phyloP scores from a whole-genome alignment of 2,888 invertebrate genomes.

The Vesta saturnalis region DNA sequence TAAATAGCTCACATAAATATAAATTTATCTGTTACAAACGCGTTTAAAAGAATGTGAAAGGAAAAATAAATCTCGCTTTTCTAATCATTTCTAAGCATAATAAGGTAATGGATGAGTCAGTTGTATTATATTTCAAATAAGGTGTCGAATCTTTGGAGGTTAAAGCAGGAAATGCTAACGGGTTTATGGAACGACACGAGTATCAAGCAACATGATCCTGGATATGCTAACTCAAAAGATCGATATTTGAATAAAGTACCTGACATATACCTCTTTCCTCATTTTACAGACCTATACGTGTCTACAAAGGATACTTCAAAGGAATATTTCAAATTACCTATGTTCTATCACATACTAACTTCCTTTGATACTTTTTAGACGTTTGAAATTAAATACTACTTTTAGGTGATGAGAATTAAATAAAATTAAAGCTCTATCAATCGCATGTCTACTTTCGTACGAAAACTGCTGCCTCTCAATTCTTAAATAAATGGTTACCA shows the following conservation, averaged over 20 bases:
- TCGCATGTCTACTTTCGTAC: too few relatives aligned
- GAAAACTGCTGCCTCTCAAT: too few relatives aligned
- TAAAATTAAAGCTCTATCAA: background rate
- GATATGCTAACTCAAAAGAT: constrained; percentile 33
- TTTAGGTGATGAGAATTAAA: background rate
- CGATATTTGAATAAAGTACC: constrained; percentile 36
- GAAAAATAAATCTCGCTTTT: too few relatives aligned
- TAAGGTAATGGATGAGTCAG: background rate
- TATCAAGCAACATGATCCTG: constrained; percentile 33
- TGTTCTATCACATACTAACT: constrained; percentile 23
- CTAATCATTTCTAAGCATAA: background rate
- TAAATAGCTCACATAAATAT: too few relatives aligned
- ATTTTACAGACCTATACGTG: constrained; percentile 26
- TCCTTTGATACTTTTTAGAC: constrained; percentile 27
- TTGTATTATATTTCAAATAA: background rate
- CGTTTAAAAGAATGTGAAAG: too few relatives aligned
- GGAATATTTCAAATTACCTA: constrained; percentile 32
- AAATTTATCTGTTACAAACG: too few relatives aligned
- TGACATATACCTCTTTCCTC: constrained; percentile 17
- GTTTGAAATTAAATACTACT: constrained; percentile 12
- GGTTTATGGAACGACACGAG: constrained; percentile 32
- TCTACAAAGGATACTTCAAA: constrained; percentile 34
- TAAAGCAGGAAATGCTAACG: constrained; percentile 21
- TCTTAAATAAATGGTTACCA: too few relatives aligned
- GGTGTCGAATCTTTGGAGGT: constrained; percentile 8